These are phyloP conservation scores for Heliothis subflexa DNA, from an alignment of 1,140 invertebrate species.

Conservation along the genomic window DNA sequence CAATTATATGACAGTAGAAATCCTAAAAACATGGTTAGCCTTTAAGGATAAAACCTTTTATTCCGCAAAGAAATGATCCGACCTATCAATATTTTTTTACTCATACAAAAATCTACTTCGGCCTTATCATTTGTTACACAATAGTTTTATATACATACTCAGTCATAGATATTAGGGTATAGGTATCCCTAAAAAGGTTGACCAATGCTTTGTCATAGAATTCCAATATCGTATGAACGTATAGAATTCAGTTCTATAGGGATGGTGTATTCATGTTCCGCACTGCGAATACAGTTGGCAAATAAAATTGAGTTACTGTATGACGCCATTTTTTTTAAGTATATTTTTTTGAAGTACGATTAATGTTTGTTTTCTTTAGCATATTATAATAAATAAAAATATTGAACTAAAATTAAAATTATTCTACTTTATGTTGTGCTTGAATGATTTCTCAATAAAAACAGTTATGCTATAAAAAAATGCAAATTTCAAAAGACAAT, in stretches of 20 bases:
- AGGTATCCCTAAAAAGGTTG: slow-evolving; percentile 69
- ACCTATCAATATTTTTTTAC: slow-evolving; percentile 37
- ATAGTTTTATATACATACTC: slow-evolving; percentile 48
- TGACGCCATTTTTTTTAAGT: background rate
- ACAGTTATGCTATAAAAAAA: background rate
- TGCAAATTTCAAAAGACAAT: background rate
- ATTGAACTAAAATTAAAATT: too few relatives aligned
- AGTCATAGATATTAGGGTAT: slow-evolving; percentile 48
- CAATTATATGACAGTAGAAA: background rate
- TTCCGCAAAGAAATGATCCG: slow-evolving; percentile 32
- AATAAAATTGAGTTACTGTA: background rate
- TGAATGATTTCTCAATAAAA: too few relatives aligned
- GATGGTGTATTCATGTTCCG: slow-evolving; percentile 65
- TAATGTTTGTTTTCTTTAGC: background rate
- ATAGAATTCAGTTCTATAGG: slow-evolving; percentile 65
- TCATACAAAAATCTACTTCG: slow-evolving; percentile 35
- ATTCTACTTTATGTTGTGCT: too few relatives aligned
- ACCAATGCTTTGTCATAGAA: slow-evolving; percentile 75
- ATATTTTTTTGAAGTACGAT: background rate
- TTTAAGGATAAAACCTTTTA: slow-evolving; percentile 21
- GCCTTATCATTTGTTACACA: slow-evolving; percentile 39
- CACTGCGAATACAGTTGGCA: slow-evolving; percentile 56
- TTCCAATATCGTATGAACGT: slow-evolving; percentile 75
- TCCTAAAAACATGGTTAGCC: background rate
- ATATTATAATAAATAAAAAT: too few relatives aligned